A percentile compares a stretch with the other conserved stretches of the same genome.
phyloP scores from a whole-genome alignment of 2,888 invertebrate genomes.

The Nycteola revayana region DNA sequence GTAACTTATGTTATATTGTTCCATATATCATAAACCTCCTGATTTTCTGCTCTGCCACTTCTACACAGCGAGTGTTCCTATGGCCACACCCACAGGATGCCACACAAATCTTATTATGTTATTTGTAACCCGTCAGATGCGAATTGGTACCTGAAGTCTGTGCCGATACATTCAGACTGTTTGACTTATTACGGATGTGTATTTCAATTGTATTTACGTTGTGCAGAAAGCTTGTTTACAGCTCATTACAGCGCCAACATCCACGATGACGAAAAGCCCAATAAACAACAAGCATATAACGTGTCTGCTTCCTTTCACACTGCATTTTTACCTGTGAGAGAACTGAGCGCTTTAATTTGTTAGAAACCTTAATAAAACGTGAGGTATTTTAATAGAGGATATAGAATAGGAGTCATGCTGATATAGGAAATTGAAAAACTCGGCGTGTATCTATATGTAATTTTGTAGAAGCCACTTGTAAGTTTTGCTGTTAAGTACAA shows the following conservation, averaged over 20 bases:
- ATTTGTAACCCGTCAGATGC: slow-evolving; percentile 50
- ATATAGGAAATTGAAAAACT: background rate
- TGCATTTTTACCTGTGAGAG: too few relatives aligned
- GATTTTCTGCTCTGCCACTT: too few relatives aligned
- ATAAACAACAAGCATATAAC: too few relatives aligned
- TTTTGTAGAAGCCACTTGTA: background rate
- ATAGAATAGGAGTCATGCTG: background rate
- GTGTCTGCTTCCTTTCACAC: too few relatives aligned
- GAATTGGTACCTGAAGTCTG: slow-evolving; percentile 36
- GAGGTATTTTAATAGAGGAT: background rate
- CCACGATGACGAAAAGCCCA: background rate
- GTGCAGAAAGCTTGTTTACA: background rate
- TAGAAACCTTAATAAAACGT: too few relatives aligned
- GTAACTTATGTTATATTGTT: too few relatives aligned
- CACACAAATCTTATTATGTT: slow-evolving; percentile 67
- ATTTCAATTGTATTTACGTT: slow-evolving; percentile 33
- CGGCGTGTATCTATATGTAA: background rate
- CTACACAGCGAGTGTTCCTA: slow-evolving; percentile 11
- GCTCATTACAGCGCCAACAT: slow-evolving; percentile 15
- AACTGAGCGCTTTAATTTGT: too few relatives aligned
- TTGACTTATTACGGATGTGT: slow-evolving; percentile 34
- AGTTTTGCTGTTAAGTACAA: background rate
- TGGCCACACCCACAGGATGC: slow-evolving; percentile 43
- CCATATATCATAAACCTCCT: too few relatives aligned
- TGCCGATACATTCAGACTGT: slow-evolving; percentile 11